Evolutionary conservation across 2,113 vertebrate species (phyloP).

Genomic region (Chlamydotis undulata): DNA sequence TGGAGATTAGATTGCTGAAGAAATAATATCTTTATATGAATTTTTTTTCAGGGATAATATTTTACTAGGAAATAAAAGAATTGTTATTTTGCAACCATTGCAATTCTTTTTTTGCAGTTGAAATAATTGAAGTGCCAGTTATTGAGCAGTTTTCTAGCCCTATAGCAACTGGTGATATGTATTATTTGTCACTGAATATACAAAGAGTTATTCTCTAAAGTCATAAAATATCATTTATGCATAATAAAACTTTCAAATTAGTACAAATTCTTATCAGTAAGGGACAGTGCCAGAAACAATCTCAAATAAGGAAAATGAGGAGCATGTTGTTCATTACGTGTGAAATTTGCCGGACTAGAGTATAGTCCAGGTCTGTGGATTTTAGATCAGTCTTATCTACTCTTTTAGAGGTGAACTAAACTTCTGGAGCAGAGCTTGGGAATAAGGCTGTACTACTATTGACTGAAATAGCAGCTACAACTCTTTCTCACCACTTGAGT

Average conservation of each 20-base stretch:
- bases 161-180: background rate
- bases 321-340: background rate
- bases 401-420: background rate
- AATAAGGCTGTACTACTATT: background rate
- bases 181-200: background rate
- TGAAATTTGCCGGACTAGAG: background rate
- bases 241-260: background rate
- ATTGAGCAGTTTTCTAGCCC: background rate
- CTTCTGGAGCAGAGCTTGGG: background rate
- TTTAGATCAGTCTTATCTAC: background rate
- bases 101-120: background rate
- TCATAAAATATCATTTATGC: background rate
- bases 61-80: background rate
- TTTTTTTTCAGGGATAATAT: background rate
- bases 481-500: background rate
- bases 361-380: background rate
- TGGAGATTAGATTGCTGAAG: background rate
- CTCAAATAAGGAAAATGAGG: background rate
- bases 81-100: background rate
- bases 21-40: background rate
- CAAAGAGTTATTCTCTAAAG: background rate
- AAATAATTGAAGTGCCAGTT: background rate
- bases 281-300: accelerated
- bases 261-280: background rate
- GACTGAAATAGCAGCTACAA: background rate